These are phyloP conservation scores for Oryzias dopingdopingensis DNA, from an alignment of 2,797 vertebrate genomes.

Conservation along the genomic window DNA sequence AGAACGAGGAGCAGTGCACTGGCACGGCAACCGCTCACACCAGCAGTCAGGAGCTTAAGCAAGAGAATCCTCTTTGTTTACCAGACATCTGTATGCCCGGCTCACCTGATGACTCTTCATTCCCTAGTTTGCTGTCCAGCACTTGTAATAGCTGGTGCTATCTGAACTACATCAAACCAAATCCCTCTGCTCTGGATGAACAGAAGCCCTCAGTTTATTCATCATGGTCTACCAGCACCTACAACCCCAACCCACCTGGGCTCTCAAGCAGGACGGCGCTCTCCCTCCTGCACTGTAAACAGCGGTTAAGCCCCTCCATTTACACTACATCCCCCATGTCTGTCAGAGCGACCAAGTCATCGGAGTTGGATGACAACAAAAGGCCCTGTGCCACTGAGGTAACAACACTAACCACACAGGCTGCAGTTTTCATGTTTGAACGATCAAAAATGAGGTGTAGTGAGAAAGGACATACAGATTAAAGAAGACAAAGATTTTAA, in stretches of 20 bases:
- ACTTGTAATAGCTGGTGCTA: slow-evolving; percentile 98
- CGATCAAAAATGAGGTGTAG: too few relatives aligned
- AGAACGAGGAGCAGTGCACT: slow-evolving; percentile 49
- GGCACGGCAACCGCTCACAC: slow-evolving; percentile 23
- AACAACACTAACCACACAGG: slow-evolving; percentile 52
- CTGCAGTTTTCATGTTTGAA: too few relatives aligned
- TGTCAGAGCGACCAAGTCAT: slow-evolving; percentile 68
- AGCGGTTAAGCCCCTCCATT: slow-evolving; percentile 88
- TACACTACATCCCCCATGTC: slow-evolving; percentile 89
- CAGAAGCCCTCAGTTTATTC: slow-evolving; percentile 90
- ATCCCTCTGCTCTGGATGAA: slow-evolving; percentile 84
- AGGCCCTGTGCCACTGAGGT: slow-evolving; percentile 88
- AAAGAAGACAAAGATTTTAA: too few relatives aligned
- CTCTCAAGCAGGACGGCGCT: slow-evolving; percentile 91
- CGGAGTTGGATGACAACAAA: slow-evolving; percentile 79
- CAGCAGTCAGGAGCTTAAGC: slow-evolving; percentile 38
- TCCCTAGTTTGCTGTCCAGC: slow-evolving; percentile 89
- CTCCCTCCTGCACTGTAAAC: slow-evolving; percentile 91
- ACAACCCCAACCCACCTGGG: slow-evolving; percentile 93
- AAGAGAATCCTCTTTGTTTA: slow-evolving; percentile 27
- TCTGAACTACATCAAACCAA: slow-evolving; percentile 95
- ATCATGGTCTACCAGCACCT: slow-evolving; percentile 89
- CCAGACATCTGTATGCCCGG: slow-evolving; percentile 50
- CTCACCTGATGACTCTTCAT: slow-evolving; percentile 78
- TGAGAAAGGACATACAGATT: too few relatives aligned